These are phyloP conservation scores for Ceyx melanurus DNA, from an alignment of 2,113 vertebrate genomes.

Conservation along the genomic window DNA sequence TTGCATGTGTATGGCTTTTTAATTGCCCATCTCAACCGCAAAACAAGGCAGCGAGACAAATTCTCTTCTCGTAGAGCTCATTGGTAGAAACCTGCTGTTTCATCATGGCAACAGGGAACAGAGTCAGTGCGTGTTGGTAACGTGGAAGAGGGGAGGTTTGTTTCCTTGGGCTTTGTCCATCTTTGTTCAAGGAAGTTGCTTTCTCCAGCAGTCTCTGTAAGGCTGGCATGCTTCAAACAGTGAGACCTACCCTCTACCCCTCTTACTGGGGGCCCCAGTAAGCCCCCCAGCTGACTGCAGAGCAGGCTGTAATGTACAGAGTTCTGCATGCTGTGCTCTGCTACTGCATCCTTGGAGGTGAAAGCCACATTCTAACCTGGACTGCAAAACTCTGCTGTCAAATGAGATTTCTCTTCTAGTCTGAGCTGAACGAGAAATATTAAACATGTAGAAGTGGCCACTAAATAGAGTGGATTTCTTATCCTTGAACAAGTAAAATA, in stretches of 20 bases:
- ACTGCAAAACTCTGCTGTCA: neutral
- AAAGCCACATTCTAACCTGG: constrained; percentile 5
- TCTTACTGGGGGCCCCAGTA: neutral
- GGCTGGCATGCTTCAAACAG: neutral
- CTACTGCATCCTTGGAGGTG: neutral
- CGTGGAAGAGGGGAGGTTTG: neutral
- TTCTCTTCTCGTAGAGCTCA: neutral
- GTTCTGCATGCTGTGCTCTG: neutral
- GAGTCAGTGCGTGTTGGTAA: neutral
- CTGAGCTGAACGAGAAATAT: neutral
- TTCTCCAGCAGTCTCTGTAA: neutral
- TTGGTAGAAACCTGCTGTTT: neutral
- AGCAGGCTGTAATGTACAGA: neutral
- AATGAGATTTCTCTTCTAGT: neutral
- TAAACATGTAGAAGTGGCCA: neutral
- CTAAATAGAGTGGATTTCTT: neutral
- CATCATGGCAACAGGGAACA: neutral
- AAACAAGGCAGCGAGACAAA: neutral
- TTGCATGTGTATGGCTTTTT: neutral
- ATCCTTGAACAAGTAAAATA: neutral
- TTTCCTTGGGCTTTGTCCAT: neutral
- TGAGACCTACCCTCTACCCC: neutral
- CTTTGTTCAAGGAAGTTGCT: neutral
- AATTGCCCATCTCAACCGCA: neutral
- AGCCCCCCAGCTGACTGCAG: neutral